phyloP scores from a whole-genome alignment of 2,888 invertebrate genomes.

The Aricia artaxerxes region DNA sequence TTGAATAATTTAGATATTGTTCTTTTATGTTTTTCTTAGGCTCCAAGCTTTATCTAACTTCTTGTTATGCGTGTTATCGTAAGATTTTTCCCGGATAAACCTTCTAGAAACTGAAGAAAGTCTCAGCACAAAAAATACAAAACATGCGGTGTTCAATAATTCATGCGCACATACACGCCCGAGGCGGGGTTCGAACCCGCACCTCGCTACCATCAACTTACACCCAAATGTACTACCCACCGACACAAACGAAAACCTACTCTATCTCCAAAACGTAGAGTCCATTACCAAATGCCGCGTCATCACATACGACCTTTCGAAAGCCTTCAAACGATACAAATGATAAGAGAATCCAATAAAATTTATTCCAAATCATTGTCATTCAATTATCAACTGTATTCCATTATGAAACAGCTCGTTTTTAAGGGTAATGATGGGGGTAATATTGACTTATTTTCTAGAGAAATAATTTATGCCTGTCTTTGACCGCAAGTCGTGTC shows the following conservation, averaged over 20 bases:
- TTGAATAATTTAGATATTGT: background rate
- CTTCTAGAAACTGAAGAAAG: conserved; percentile 33
- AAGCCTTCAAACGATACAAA: conserved; percentile 45
- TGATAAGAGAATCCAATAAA: conserved; percentile 53
- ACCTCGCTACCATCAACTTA: conserved; percentile 48
- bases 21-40: background rate
- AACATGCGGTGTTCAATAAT: conserved; percentile 45
- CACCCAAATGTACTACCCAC: conserved; percentile 39
- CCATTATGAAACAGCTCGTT: conserved; percentile 21
- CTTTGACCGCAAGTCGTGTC: conserved; percentile 51
- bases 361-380: conserved; percentile 46
- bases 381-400: conserved; percentile 42
- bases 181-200: conserved; percentile 56
- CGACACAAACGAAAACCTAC: conserved; percentile 35
- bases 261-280: conserved; percentile 28
- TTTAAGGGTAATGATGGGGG: conserved; percentile 38
- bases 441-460: conserved; percentile 50
- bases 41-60: background rate
- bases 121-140: conserved; percentile 36
- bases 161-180: conserved; percentile 51
- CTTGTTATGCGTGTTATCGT: background rate
- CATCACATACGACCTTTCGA: conserved; percentile 44
- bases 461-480: conserved; percentile 55
- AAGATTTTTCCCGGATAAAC: conserved; percentile 38
- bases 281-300: conserved; percentile 32